phyloP scores from a whole-genome alignment of 2,797 vertebrate genomes.

The Tapera naevia region DNA sequence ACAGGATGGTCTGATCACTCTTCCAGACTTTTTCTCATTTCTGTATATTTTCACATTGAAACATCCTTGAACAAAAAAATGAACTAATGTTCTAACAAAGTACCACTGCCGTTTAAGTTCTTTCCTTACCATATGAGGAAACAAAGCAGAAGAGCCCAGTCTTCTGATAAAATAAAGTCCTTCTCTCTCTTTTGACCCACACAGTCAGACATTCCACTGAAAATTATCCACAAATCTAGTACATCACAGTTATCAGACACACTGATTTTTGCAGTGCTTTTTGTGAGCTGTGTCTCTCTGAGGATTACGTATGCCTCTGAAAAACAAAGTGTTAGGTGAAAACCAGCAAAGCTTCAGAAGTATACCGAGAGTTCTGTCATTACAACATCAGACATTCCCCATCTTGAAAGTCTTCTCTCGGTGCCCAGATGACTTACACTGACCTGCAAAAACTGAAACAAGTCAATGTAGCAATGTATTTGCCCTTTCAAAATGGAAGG shows the following conservation, averaged over 20 bases:
- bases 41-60: not conserved
- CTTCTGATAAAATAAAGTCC: not conserved
- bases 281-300: not conserved
- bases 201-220: not conserved
- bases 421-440: not conserved
- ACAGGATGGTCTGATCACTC: not conserved
- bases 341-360: not conserved
- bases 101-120: not conserved
- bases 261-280: not conserved
- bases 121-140: not conserved
- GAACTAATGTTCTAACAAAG: not conserved
- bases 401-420: not conserved
- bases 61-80: not conserved
- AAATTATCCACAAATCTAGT: not conserved
- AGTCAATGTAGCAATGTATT: not conserved
- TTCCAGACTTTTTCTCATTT: not conserved
- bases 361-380: not conserved
- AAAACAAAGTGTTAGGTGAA: not conserved
- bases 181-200: not conserved
- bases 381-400: not conserved
- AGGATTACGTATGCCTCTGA: not conserved
- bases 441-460: not conserved
- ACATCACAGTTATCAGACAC: not conserved
- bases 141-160: not conserved
- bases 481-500: not conserved